These are phyloP conservation scores for Cactoblastis cactorum DNA, from an alignment of 2,888 invertebrate genomes.

Conservation along the genomic window DNA sequence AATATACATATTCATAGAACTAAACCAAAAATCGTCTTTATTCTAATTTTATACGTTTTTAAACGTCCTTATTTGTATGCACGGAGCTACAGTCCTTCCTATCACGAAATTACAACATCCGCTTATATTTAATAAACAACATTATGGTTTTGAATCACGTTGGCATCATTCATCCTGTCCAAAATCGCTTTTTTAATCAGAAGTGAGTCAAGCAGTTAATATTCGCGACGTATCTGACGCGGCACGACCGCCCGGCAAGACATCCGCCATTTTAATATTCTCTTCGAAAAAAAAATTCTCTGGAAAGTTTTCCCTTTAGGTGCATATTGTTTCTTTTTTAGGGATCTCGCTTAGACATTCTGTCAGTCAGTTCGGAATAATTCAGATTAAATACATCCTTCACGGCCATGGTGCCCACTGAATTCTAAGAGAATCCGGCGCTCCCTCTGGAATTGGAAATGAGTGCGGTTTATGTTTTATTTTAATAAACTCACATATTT, in stretches of 20 bases:
- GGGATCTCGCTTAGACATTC: conserved; percentile 59
- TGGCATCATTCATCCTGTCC: conserved; percentile 65
- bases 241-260: conserved; percentile 50
- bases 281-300: conserved; percentile 50
- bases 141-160: conserved; percentile 63
- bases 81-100: conserved; percentile 54
- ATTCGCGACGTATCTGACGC: conserved; percentile 53
- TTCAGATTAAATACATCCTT: conserved; percentile 75
- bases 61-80: conserved; percentile 68
- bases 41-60: conserved; percentile 59
- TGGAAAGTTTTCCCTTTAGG: conserved; percentile 54
- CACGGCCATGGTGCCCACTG: conserved; percentile 51
- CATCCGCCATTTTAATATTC: conserved; percentile 66
- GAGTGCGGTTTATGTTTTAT: conserved; percentile 63
- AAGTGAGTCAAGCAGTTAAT: conserved; percentile 58
- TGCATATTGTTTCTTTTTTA: conserved; percentile 41
- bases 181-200: conserved; percentile 70
- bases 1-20: conserved; percentile 45
- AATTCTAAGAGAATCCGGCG: conserved; percentile 58
- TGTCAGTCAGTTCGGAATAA: conserved; percentile 69
- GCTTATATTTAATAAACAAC: conserved; percentile 65
- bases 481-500: conserved; percentile 71
- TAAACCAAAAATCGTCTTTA: conserved; percentile 52
- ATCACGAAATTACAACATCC: conserved; percentile 72
- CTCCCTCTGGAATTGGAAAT: conserved; percentile 64